phyloP scores from a whole-genome alignment of 2,113 vertebrate species.

The Struthio camelus region DNA sequence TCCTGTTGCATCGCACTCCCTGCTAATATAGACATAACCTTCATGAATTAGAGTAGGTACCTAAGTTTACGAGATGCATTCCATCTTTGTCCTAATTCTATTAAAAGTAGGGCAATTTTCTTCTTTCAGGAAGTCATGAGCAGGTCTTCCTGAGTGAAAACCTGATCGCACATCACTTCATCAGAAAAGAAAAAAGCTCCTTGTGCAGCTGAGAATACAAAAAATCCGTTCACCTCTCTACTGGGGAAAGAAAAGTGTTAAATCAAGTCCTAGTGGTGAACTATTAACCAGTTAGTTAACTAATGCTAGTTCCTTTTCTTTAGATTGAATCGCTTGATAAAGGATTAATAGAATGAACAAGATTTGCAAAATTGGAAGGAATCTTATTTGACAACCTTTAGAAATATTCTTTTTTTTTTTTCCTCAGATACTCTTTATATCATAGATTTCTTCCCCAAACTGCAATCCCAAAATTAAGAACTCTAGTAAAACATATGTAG shows the following conservation, averaged over 20 bases:
- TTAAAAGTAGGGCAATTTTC: neutral
- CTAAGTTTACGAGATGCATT: neutral
- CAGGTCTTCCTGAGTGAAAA: neutral
- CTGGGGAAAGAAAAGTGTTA: neutral
- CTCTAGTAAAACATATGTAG: conserved; percentile 15
- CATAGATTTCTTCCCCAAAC: neutral
- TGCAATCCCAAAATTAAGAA: conserved; percentile 46
- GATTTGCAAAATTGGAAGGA: conserved; percentile 5
- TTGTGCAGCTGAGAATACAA: neutral
- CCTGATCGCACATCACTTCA: neutral
- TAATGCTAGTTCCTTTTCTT: neutral
- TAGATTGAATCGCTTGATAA: neutral
- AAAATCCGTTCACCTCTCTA: neutral
- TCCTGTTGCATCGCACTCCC: neutral
- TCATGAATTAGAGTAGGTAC: neutral
- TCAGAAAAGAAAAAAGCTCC: neutral
- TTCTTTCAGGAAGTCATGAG: neutral
- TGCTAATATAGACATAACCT: neutral
- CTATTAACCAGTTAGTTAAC: neutral
- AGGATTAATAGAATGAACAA: neutral
- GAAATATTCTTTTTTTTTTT: neutral
- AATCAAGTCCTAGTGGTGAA: neutral
- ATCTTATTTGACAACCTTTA: neutral
- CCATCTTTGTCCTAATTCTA: neutral
- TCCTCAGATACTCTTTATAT: neutral